phyloP scores from a whole-genome alignment of 2,797 vertebrate species.

The Cygnus olor region DNA sequence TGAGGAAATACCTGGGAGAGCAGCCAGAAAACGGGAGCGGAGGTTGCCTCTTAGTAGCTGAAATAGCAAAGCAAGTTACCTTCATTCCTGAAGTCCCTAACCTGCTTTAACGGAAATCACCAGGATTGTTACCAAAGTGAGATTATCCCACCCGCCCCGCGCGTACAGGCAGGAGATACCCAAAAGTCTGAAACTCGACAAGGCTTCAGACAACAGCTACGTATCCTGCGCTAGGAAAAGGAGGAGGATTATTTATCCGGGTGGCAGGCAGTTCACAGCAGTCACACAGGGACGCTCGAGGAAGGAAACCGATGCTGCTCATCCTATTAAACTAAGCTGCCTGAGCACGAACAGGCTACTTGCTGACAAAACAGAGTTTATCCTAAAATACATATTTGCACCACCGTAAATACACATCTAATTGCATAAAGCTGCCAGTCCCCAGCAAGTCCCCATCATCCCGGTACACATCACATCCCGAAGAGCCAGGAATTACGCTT shows the following conservation, averaged over 20 bases:
- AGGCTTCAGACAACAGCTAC: neutral
- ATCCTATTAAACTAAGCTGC: neutral
- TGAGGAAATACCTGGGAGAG: neutral
- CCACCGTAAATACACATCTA: neutral
- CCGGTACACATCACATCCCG: neutral
- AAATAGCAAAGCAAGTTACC: neutral
- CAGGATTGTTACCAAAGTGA: too few species aligned
- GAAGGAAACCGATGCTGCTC: neutral
- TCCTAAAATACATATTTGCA: neutral
- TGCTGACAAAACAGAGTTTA: neutral
- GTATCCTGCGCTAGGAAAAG: neutral
- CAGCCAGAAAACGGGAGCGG: neutral
- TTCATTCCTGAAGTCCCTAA: neutral
- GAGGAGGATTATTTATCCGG: neutral
- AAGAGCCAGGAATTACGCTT: neutral
- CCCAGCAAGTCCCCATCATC: neutral
- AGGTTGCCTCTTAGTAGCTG: neutral
- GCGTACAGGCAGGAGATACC: neutral
- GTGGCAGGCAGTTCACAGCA: neutral
- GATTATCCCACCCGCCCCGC: neutral
- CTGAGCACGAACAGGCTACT: neutral
- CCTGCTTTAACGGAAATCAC: neutral
- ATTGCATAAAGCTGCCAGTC: neutral
- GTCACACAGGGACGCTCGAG: neutral
- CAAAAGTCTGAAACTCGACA: neutral